These are phyloP conservation scores for Oscheius sp. DNA, from an alignment of 2,888 invertebrate genomes.

Conservation along the genomic window DNA sequence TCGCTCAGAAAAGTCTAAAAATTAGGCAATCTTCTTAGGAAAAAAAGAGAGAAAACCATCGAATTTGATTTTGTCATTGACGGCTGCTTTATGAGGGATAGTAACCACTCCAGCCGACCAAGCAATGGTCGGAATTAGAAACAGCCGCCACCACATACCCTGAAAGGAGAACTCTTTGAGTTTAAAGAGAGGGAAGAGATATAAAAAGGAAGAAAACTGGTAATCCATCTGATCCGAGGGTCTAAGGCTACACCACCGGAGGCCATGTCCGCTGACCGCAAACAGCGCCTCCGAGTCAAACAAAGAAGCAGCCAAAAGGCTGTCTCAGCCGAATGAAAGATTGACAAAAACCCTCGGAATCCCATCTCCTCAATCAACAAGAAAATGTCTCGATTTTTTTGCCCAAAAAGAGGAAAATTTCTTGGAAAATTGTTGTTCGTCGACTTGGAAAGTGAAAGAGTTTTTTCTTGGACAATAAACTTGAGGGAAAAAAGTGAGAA, in stretches of 20 bases:
- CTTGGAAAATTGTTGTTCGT: neutral
- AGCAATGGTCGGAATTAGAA: neutral
- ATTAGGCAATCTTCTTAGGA: neutral
- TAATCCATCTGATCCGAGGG: slow-evolving; percentile 1
- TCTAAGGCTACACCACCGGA: slow-evolving; percentile 24
- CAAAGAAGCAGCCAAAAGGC: slow-evolving; percentile 27
- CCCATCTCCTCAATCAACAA: neutral
- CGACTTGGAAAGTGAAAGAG: neutral
- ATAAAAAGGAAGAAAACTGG: neutral
- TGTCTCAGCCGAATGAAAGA: slow-evolving; percentile 11
- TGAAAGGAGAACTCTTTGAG: neutral
- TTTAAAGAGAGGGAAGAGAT: too few species aligned
- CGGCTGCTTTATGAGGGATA: slow-evolving; percentile 48
- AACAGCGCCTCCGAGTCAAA: slow-evolving; percentile 29
- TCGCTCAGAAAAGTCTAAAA: slow-evolving; percentile 62
- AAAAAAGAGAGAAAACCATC: slow-evolving; percentile 24
- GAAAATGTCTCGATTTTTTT: neutral
- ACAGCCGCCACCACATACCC: neutral
- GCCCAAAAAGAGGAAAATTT: neutral
- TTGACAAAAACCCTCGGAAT: neutral
- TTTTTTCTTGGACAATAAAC: neutral
- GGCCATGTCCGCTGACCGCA: slow-evolving; percentile 28
- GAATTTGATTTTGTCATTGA: slow-evolving; percentile 49
- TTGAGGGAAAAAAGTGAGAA: neutral
- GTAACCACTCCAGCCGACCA: slow-evolving; percentile 32